Evolutionary conservation across 2,888 invertebrate genomes (phyloP).

Genomic region (Busseola fusca): DNA sequence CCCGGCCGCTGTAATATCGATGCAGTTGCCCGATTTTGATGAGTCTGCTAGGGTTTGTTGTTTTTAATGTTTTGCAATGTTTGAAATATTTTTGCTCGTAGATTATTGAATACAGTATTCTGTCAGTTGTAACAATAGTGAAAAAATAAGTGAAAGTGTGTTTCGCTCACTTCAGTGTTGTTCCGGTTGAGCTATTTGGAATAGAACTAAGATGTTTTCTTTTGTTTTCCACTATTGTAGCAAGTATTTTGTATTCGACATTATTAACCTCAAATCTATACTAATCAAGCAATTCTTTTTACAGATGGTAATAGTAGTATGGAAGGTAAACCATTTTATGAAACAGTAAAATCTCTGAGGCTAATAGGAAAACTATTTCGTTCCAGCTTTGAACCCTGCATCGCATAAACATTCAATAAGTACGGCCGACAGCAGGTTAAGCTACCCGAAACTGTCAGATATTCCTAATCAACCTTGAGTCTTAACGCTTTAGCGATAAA

Average conservation of each 20-base stretch:
- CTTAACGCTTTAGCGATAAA: too few species aligned
- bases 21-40: conserved; percentile 61
- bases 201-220: not conserved
- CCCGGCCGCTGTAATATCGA: conserved; percentile 56
- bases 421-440: too few species aligned
- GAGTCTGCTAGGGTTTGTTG: conserved; percentile 40
- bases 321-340: not conserved
- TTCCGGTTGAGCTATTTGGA: not conserved
- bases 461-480: too few species aligned
- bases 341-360: not conserved
- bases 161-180: not conserved
- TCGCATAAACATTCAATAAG: conserved; percentile 6
- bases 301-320: not conserved
- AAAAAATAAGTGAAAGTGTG: not conserved
- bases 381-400: conserved; percentile 1
- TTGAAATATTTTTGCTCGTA: conserved; percentile 16
- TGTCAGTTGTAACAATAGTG: not conserved
- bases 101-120: conserved; percentile 19
- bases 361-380: conserved; percentile 6
- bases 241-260: not conserved
- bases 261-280: not conserved
- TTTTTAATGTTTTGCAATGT: conserved; percentile 35
- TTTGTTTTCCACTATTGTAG: not conserved
- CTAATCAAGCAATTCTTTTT: not conserved
- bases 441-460: too few species aligned